Conservation (phyloP, 2,888 invertebrate species). For the Villa cingulata region DNA sequence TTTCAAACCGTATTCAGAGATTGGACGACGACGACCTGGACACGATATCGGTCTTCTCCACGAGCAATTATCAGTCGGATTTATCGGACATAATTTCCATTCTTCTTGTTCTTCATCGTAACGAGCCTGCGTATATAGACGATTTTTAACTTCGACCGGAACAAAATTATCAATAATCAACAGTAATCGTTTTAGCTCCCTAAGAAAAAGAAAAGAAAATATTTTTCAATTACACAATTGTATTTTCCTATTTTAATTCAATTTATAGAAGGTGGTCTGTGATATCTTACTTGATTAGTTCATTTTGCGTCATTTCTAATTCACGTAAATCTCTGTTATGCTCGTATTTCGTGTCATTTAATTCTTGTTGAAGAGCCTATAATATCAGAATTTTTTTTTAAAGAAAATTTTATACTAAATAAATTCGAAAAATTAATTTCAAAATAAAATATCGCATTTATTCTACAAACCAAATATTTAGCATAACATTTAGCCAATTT, state of each 20-base stretch:
- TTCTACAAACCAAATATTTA: slow-evolving; percentile 56
- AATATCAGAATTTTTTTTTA: neutral
- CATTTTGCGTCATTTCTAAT: slow-evolving; percentile 80
- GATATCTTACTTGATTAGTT: slow-evolving; percentile 53
- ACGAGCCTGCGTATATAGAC: slow-evolving; percentile 55
- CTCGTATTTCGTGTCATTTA: slow-evolving; percentile 70
- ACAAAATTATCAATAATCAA: slow-evolving; percentile 84
- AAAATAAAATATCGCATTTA: neutral
- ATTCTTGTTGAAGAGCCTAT: slow-evolving; percentile 49
- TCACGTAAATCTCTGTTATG: slow-evolving; percentile 87
- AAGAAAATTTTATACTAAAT: neutral
- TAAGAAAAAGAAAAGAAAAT: slow-evolving; percentile 21
- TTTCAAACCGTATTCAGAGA: slow-evolving; percentile 44
- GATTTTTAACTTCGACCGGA: slow-evolving; percentile 64
- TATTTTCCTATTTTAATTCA: neutral
- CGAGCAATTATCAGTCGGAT: slow-evolving; percentile 35
- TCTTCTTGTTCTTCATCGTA: slow-evolving; percentile 74
- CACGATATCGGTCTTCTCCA: slow-evolving; percentile 49
- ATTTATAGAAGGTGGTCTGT: neutral
- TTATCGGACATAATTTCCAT: slow-evolving; percentile 42
- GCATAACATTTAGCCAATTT: slow-evolving; percentile 78
- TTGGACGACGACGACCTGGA: slow-evolving; percentile 47
- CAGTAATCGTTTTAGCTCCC: slow-evolving; percentile 77
- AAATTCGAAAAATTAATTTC: no score
- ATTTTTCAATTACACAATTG: neutral